A percentile compares a stretch with the other conserved stretches of the same genome.
Conservation (phyloP, 1,140 invertebrate genomes). For the Zophobas atratus region DNA sequence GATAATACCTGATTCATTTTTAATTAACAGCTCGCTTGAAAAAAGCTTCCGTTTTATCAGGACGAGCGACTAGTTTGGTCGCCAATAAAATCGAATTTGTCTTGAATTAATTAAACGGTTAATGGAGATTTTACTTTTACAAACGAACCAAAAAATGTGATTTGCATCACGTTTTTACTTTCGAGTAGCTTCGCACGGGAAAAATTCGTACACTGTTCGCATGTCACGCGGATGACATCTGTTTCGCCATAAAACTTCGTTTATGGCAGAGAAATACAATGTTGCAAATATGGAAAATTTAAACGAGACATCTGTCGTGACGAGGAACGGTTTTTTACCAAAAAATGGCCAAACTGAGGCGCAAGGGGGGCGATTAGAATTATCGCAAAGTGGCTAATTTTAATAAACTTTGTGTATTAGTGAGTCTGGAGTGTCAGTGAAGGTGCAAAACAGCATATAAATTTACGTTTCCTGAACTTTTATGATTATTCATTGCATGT, state of each 20-base stretch:
- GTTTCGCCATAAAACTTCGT: slow-evolving; percentile 12
- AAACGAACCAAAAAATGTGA: neutral
- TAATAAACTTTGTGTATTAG: slow-evolving; percentile 41
- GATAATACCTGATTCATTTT: slow-evolving; percentile 11
- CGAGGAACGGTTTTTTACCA: slow-evolving; percentile 15
- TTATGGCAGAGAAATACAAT: slow-evolving; percentile 13
- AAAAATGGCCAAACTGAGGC: slow-evolving; percentile 2
- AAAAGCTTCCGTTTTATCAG: slow-evolving; percentile 8
- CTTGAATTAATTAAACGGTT: slow-evolving; percentile 6
- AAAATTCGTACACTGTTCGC: neutral
- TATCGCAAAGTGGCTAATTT: slow-evolving; percentile 24
- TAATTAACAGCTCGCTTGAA: neutral
- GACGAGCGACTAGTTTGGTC: neutral
- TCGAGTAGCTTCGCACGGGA: neutral
- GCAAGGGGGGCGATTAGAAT: neutral
- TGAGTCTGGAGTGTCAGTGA: slow-evolving; percentile 29
- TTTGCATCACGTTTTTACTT: slow-evolving; percentile 5
- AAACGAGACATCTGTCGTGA: slow-evolving; percentile 11
- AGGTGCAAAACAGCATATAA: slow-evolving; percentile 40
- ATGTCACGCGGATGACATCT: slow-evolving; percentile 33
- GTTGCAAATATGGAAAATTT: slow-evolving; percentile 18
- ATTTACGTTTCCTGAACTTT: slow-evolving; percentile 33
- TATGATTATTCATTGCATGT: slow-evolving; percentile 42
- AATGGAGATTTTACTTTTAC: slow-evolving; percentile 11
- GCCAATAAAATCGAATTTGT: slow-evolving; percentile 28